Base-by-base conservation (phyloP, 2,797 vertebrate genomes). In the Valencia hispanica region DNA sequence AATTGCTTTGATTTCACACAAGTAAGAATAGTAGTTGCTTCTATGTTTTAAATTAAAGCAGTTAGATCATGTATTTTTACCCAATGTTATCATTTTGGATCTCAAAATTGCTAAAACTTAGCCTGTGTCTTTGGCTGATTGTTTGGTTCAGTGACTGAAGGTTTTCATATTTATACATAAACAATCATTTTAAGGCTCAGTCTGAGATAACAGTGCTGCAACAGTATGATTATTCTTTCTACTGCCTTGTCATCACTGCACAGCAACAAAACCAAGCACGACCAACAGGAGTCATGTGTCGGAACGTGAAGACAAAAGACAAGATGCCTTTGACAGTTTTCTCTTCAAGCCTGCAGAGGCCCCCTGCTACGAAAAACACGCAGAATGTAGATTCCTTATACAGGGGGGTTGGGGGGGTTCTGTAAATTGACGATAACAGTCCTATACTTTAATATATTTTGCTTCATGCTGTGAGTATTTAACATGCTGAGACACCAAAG, bases 401-500 rank as follows among this genome's bases (percentile, higher is more conserved):
- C 86, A 90, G 48, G 78, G 88, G 53, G 87, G 83, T 87, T 87
- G 3, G 65, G 84, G 85, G 89, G 91, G 93, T 90, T 94, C 88
- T 92, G 87, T 86, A 95, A 96, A 96, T 94, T 93, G 95, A 96
- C 95, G 94, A 95, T 95, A 95, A 94, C 93, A 81, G 80, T 94
- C 93, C 90, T 92, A 89, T 27, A 93, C 94, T 95, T 91, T 94
- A 95, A 94, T 95, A 96, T 86, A 94, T 96, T 95, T 91, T 91
- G 90, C 94, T 90, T 94, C 96, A 94, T 66, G 95, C 96, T 97
- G 96, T 95, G 96, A 95, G 92, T 92, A 95, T 96, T 96, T 95
- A 97, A 96, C 94, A 96, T 96, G 95, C 95, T 95, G 95, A 96
- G 95, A 92, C 94, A 96, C 94, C 87, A 93, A 94, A 96, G 95